Conservation (phyloP, 2,888 invertebrate species). For the Stramonita haemastoma region DNA sequence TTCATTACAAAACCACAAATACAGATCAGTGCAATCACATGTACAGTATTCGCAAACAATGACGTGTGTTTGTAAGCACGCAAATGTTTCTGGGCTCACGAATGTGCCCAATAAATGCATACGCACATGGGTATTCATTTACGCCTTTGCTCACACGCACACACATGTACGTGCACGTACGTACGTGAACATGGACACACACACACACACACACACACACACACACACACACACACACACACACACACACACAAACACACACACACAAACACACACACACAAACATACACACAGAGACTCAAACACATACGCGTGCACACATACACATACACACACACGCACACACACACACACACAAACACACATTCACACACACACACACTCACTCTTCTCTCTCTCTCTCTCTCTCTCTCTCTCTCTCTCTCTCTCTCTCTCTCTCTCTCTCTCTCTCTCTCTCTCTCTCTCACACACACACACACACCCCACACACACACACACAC, state of each 20-base stretch:
- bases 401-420: no score
- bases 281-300: no score
- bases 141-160: background rate
- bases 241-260: background rate
- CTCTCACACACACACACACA: background rate
- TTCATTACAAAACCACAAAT: no score
- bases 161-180: background rate
- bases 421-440: no score
- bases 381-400: no score
- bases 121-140: background rate
- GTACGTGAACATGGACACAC: background rate
- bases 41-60: no score
- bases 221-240: background rate
- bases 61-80: no score
- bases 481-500: background rate
- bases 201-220: background rate
- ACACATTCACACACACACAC: background rate
- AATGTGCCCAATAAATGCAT: background rate
- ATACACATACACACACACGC: slow-evolving; percentile 13
- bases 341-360: background rate
- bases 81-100: no score
- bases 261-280: background rate
- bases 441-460: background rate
- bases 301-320: background rate
- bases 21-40: no score